phyloP scores from a whole-genome alignment of 2,888 invertebrate genomes.

The Endotricha flammealis region DNA sequence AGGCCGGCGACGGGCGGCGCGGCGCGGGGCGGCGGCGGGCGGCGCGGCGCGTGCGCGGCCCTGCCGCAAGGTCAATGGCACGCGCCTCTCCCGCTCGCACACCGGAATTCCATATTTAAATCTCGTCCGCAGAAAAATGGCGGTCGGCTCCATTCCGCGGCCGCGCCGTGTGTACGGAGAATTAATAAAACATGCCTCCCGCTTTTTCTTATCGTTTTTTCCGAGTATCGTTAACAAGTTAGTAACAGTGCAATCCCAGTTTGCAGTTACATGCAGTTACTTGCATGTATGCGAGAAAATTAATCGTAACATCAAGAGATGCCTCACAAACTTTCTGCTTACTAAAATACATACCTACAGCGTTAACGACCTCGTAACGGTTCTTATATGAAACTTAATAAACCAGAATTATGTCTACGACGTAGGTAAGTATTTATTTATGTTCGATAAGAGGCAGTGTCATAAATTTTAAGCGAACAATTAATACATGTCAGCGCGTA shows the following conservation, averaged over 20 bases:
- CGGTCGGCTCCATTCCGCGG: slow-evolving; percentile 70
- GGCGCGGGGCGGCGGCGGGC: slow-evolving; percentile 21
- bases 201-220: slow-evolving; percentile 64
- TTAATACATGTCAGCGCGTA: slow-evolving; percentile 31
- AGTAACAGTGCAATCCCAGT: slow-evolving; percentile 49
- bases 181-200: slow-evolving; percentile 74
- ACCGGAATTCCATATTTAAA: slow-evolving; percentile 79
- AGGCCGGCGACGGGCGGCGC: neutral
- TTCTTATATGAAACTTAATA: slow-evolving; percentile 34
- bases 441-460: slow-evolving; percentile 24
- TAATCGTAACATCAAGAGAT: slow-evolving; percentile 33
- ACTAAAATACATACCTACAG: slow-evolving; percentile 18
- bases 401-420: slow-evolving; percentile 30
- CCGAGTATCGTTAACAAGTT: slow-evolving; percentile 59
- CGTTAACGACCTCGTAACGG: slow-evolving; percentile 36
- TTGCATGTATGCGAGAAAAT: slow-evolving; percentile 37
- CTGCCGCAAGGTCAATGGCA: slow-evolving; percentile 76
- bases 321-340: slow-evolving; percentile 26
- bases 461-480: slow-evolving; percentile 26
- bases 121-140: slow-evolving; percentile 79
- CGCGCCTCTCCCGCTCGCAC: slow-evolving; percentile 75
- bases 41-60: slow-evolving; percentile 66
- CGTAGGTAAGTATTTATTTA: slow-evolving; percentile 29
- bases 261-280: slow-evolving; percentile 45
- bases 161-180: slow-evolving; percentile 65